phyloP scores from a whole-genome alignment of 2,113 vertebrate species.

The Boulengerochromis microlepis region DNA sequence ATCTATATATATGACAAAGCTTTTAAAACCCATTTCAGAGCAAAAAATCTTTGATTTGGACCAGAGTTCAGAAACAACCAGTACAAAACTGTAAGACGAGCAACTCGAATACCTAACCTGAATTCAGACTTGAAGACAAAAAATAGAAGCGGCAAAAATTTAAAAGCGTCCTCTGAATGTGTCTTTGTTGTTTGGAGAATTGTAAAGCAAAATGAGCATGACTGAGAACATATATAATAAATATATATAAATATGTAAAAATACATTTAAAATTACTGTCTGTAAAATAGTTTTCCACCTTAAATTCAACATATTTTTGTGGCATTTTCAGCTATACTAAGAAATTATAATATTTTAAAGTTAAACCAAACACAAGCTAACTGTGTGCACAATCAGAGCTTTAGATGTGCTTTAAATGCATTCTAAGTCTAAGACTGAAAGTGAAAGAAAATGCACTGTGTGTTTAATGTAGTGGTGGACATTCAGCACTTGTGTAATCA shows the following conservation, averaged over 20 bases:
- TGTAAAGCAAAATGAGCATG: background rate
- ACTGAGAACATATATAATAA: accelerated
- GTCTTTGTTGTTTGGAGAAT: background rate
- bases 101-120: background rate
- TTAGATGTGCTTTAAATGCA: background rate
- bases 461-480: background rate
- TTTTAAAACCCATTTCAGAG: background rate
- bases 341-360: background rate
- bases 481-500: background rate
- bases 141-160: accelerated
- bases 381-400: background rate
- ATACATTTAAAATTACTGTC: background rate
- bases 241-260: background rate
- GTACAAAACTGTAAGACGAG: accelerated
- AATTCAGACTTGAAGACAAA: accelerated
- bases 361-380: background rate
- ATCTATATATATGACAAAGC: background rate
- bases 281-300: background rate
- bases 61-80: background rate
- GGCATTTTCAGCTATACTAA: background rate
- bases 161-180: background rate
- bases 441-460: background rate
- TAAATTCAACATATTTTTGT: background rate
- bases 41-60: background rate
- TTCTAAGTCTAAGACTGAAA: background rate